Percentiles rank a stretch among this genome's conserved stretches.
These are phyloP conservation scores for Eupsittula cactorum DNA, from an alignment of 2,113 vertebrate species.

Conservation along the genomic window DNA sequence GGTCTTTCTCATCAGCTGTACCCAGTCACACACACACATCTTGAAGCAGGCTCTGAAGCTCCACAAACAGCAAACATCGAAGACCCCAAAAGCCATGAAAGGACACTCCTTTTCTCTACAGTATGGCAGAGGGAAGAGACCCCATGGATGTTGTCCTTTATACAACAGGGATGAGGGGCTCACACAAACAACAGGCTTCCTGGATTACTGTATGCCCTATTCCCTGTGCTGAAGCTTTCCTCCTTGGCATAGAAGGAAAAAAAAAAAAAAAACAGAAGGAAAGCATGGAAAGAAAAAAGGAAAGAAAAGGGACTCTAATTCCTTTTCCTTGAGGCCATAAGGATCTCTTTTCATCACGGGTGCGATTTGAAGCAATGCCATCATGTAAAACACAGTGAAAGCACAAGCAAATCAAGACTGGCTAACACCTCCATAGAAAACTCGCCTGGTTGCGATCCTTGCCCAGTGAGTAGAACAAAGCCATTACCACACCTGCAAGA, in stretches of 20 bases:
- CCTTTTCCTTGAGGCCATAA: not conserved
- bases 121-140: not conserved
- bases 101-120: not conserved
- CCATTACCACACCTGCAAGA: not conserved
- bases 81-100: not conserved
- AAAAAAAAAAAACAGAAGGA: not conserved
- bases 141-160: rapidly evolving
- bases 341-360: not conserved
- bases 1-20: not conserved
- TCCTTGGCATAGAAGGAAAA: not conserved
- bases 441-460: not conserved
- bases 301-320: not conserved
- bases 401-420: not conserved
- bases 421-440: not conserved
- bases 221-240: not conserved
- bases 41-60: not conserved
- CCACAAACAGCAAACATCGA: not conserved
- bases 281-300: not conserved
- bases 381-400: not conserved
- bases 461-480: not conserved
- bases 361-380: not conserved
- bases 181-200: not conserved
- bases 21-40: rapidly evolving
- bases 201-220: rapidly evolving
- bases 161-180: not conserved